Base-by-base conservation (phyloP, 2,113 vertebrate genomes). In the Oreocharis arfaki region DNA sequence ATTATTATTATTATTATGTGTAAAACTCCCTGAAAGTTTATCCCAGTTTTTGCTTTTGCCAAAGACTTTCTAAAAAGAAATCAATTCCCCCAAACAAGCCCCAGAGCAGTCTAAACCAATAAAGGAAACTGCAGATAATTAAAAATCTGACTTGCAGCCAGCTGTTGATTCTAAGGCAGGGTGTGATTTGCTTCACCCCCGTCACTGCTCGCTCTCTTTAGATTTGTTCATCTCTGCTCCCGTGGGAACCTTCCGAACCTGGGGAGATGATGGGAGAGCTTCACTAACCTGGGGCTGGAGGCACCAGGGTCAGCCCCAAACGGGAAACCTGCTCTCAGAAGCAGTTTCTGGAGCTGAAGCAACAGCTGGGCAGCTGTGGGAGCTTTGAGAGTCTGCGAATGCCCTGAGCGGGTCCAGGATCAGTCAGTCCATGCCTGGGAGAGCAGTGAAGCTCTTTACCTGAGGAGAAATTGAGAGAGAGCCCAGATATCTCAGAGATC, bases 381-480 rank as follows among this genome's bases (percentile, higher is more conserved):
- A 74, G 67, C 47, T 2, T 1, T 24, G 57, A 28, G 63, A 77
- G 16, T 3, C 55, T n/a, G 59, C 23, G 60, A 42, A 55, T 65
- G 69, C 41, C 28, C 61, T 53, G 9, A 6, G 22, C 53, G 49
- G 27, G 23, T 13, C 22, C 71, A 76, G 39, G n/a, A 32, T 18
- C 30, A 11, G 12, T 33, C 53, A 75, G 59, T 14, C 60, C 55
- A 16, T 4, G 18, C 7, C 26, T 44, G 37, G n/a, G 52, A 53
- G 32, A 53, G 46, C 21, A 77, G 27, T 7, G 70, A 71, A 84
- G 32, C 21, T 76, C 47, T 23, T 80, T 8, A 6, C n/a, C 9
- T 32, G 24, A 1, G 0, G 23, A 37, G n/a, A 57, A 74, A 37
- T 4, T 10, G 42, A 59, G 44, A 20, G 33, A 32, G 1, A 7